phyloP scores from a whole-genome alignment of 2,797 vertebrate genomes.

The Sebastes variabilis region DNA sequence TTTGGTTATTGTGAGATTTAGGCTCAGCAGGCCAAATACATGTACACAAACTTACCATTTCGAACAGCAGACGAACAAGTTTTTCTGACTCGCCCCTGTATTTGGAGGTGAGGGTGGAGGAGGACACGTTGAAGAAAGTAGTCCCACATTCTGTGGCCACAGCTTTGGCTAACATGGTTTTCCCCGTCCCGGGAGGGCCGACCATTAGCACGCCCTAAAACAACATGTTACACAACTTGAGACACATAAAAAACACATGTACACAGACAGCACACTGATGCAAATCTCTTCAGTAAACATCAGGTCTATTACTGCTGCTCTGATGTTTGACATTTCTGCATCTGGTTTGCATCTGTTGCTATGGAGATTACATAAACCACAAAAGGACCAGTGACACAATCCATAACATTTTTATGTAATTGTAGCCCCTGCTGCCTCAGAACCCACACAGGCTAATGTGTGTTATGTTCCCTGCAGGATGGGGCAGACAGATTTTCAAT shows the following conservation, averaged over 20 bases:
- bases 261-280: neutral
- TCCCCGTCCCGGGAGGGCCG: conserved; percentile 96
- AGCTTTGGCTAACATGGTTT: conserved; percentile 98
- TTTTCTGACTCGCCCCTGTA: conserved; percentile 98
- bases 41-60: conserved; percentile 88
- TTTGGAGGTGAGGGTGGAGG: conserved; percentile 95
- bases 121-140: conserved; percentile 97
- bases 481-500: neutral
- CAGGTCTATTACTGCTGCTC: neutral
- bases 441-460: neutral
- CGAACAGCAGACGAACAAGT: conserved; percentile 95
- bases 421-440: neutral
- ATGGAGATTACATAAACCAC: conserved; percentile 7
- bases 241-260: neutral
- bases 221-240: neutral
- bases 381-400: neutral
- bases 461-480: neutral
- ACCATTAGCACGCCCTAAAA: conserved; percentile 96
- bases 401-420: neutral
- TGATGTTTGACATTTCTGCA: conserved; percentile 1
- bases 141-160: conserved; percentile 98
- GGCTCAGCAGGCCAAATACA: neutral
- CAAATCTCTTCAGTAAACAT: neutral
- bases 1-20: neutral
- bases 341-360: conserved; percentile 18